A percentile compares a stretch with the other conserved stretches of the same genome.
phyloP scores from a whole-genome alignment of 2,797 vertebrate species.

The Spinus olivaceus region DNA sequence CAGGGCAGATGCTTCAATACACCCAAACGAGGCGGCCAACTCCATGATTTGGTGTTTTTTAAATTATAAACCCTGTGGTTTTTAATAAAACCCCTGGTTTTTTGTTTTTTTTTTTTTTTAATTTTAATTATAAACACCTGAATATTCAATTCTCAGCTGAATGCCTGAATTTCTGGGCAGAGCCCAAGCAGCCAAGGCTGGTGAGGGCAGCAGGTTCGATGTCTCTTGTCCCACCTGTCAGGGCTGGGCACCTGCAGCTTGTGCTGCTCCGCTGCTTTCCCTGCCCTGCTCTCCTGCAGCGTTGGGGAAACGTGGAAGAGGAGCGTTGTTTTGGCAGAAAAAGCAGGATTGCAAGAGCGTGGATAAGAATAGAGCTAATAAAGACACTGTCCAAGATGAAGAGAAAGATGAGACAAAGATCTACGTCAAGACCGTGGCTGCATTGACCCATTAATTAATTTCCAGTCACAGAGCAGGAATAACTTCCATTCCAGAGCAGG shows the following conservation, averaged over 20 bases:
- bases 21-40: fast-evolving
- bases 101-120: no score
- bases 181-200: background rate
- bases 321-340: fast-evolving
- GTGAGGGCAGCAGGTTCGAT: fast-evolving
- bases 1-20: background rate
- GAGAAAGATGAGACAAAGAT: background rate
- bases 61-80: background rate
- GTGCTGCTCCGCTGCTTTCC: background rate
- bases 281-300: background rate
- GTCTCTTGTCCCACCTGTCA: fast-evolving
- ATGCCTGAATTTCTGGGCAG: background rate
- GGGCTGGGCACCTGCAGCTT: background rate
- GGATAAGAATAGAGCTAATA: background rate
- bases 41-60: fast-evolving
- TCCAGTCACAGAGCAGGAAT: background rate
- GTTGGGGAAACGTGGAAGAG: fast-evolving
- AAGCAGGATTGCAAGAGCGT: background rate
- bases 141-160: background rate
- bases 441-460: background rate
- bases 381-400: background rate
- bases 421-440: background rate
- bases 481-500: background rate
- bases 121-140: background rate
- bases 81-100: background rate